phyloP scores from a whole-genome alignment of 1,140 invertebrate species.

The Diachasmimorpha longicaudata region DNA sequence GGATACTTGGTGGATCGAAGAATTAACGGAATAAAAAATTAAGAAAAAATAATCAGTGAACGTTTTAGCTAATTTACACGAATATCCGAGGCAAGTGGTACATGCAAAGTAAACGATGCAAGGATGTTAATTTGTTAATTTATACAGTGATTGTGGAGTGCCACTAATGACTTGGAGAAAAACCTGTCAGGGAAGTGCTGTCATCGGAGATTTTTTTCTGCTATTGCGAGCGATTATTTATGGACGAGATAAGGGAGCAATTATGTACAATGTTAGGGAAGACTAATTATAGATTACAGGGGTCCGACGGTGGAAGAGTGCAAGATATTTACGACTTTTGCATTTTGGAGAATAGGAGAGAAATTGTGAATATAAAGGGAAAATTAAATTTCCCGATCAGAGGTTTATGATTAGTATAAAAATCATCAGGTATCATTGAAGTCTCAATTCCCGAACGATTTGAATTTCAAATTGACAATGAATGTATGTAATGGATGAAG shows the following conservation, averaged over 20 bases:
- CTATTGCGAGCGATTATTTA: background rate
- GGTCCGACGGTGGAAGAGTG: background rate
- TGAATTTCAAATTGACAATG: too few species aligned
- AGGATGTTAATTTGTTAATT: background rate
- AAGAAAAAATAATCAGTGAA: background rate
- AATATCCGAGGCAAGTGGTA: background rate
- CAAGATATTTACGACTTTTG: too few species aligned
- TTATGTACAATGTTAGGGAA: background rate
- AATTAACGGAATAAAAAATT: background rate
- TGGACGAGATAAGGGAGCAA: background rate
- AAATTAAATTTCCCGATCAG: too few species aligned
- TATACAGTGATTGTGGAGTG: background rate
- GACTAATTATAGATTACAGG: background rate
- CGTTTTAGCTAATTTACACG: background rate
- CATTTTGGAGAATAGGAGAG: too few species aligned
- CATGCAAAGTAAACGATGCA: background rate
- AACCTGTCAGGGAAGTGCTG: background rate
- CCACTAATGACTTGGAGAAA: background rate
- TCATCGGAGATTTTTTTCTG: background rate
- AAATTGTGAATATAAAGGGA: too few species aligned
- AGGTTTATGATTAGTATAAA: too few species aligned
- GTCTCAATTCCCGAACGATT: too few species aligned
- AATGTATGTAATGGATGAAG: too few species aligned
- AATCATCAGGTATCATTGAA: too few species aligned
- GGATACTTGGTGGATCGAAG: background rate